Evolutionary conservation across 2,888 invertebrate genomes (phyloP), one percentile per base, ranked within the genome.

Genomic region (Drosophila paracracens): DNA sequence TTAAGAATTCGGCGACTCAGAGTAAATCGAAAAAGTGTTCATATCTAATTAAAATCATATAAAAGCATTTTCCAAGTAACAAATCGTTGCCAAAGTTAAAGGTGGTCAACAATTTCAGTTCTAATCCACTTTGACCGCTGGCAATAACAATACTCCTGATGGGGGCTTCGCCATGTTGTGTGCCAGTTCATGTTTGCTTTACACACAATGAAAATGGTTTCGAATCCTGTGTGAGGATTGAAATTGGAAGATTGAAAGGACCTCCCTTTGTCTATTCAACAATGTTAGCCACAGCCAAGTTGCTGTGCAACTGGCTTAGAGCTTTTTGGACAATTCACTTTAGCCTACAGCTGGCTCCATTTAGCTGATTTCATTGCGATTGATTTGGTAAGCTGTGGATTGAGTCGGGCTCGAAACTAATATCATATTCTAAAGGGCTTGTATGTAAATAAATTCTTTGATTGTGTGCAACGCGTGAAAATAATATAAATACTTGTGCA

Each of bases 271-370:
- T 63, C 54, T 31, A 68, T 58, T 63, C 62, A 70, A 70, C 76
- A 82, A 72, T 72, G 71, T 82, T 82, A 82, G 78, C 74, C 68
- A 36, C 65, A 74, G 63, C 67, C 71, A 82, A 79, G 75, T 79
- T 52, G 36, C 43, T 87, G 71, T 70, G 1, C 21, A 43, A 13
- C 6, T 43, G 21, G 69, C 53, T 69, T 43, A 60, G 64, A 52
- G 48, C 46, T 61, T 70, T 76, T 70, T 63, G 54, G n/a, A 27
- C 56, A 64, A 51, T 58, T 63, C 31, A 56, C 58, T 66, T 75
- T 38, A 53, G 50, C 51, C 29, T 58, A 48, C 52, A 33, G 36
- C 43, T 31, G 25, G 25, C 1, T n/a, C 36, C 36, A 25, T 60
- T 73, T 69, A 29, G 43, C 67, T 70, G 66, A 74, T 73, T 70